Conservation (phyloP, 2,113 vertebrate species). For the Thamnophis sirtalis region DNA sequence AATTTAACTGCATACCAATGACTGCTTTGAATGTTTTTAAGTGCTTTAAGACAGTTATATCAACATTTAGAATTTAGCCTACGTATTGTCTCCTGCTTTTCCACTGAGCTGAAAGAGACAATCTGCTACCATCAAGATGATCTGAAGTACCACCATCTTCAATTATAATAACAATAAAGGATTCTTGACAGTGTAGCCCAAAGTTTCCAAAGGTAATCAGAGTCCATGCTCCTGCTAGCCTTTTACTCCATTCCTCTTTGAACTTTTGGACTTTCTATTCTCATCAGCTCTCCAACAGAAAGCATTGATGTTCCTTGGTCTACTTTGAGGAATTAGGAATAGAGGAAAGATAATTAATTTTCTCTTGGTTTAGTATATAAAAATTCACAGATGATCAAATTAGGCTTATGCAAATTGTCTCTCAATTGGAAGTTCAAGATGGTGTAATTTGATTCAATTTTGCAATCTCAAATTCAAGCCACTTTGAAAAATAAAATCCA, state of each 20-base stretch:
- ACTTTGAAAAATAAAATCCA: neutral
- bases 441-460: neutral
- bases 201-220: neutral
- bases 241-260: neutral
- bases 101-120: neutral
- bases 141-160: neutral
- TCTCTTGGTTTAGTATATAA: neutral
- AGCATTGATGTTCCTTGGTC: neutral
- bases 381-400: neutral
- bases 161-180: neutral
- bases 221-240: neutral
- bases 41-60: neutral
- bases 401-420: neutral
- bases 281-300: neutral
- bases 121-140: neutral
- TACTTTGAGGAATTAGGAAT: neutral
- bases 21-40: neutral
- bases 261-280: neutral
- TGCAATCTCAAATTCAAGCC: neutral
- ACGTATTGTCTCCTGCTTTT: neutral
- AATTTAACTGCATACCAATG: neutral
- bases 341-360: neutral
- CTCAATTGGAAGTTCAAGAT: neutral
- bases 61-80: neutral
- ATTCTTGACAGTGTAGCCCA: neutral